Evolutionary conservation across 2,113 vertebrate genomes (phyloP).

Genomic region (Phocoena phocoena): DNA sequence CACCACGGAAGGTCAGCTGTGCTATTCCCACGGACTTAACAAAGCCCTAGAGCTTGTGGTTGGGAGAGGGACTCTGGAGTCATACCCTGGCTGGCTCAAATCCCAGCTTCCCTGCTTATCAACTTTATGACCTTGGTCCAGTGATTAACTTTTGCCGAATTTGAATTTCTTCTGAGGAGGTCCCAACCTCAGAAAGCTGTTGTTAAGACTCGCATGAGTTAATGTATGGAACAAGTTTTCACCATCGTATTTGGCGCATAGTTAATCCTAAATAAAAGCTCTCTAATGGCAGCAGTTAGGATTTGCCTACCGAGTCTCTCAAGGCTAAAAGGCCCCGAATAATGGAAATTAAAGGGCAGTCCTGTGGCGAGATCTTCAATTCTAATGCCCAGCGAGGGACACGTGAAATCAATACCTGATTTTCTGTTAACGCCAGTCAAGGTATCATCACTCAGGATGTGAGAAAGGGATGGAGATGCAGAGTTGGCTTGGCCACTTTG

Average conservation of each 20-base stretch:
- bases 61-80: not conserved
- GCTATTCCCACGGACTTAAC: not conserved
- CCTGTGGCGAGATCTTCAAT: not conserved
- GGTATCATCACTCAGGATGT: not conserved
- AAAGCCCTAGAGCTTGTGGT: not conserved
- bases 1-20: not conserved
- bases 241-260: not conserved
- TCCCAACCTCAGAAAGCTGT: not conserved
- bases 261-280: constrained; percentile 34
- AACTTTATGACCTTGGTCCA: not conserved
- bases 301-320: not conserved
- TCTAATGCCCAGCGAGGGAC: not conserved
- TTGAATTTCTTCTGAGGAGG: not conserved
- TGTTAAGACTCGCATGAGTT: not conserved
- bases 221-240: not conserved
- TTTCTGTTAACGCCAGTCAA: not conserved
- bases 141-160: not conserved
- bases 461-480: not conserved
- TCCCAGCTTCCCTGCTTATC: not conserved
- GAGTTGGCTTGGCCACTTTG: not conserved
- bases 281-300: not conserved
- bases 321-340: constrained; percentile 9
- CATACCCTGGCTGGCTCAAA: not conserved
- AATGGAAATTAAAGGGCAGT: constrained; percentile 32
- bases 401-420: not conserved